Conservation (phyloP, 2,113 vertebrate species). For the Entosphenus tridentatus region DNA sequence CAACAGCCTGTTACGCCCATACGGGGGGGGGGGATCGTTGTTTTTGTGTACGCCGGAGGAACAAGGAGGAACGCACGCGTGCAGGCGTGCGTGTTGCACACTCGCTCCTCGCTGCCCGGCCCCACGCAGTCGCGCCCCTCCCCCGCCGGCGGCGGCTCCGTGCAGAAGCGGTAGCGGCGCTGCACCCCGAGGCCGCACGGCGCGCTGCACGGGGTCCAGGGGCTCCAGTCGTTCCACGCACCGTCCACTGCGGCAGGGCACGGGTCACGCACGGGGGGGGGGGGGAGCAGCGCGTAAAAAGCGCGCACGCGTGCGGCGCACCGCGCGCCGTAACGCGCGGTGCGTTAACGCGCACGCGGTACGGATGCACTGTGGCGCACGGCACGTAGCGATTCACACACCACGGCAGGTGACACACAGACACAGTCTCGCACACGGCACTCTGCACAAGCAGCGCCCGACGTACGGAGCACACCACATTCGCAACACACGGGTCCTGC, state of each 20-base stretch:
- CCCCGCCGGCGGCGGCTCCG: conserved; percentile 18
- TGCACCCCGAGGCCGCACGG: conserved; percentile 34
- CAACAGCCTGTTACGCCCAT: too few species aligned
- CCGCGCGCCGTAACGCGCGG: neutral
- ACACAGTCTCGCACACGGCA: too few species aligned
- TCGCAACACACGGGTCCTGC: too few species aligned
- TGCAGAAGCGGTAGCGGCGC: conserved; percentile 41
- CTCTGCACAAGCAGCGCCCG: too few species aligned
- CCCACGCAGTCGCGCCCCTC: conserved; percentile 18
- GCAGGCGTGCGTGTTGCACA: conserved; percentile 25
- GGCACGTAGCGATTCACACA: neutral
- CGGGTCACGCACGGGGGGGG: too few species aligned
- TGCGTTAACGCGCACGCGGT: too few species aligned
- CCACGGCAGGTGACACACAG: too few species aligned
- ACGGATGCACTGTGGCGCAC: neutral
- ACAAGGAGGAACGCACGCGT: conserved; percentile 19
- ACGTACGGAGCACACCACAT: too few species aligned
- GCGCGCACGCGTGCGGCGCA: neutral
- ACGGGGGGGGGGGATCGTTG: too few species aligned
- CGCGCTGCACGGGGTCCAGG: conserved; percentile 43
- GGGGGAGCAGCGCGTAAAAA: too few species aligned
- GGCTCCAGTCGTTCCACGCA: conserved; percentile 45
- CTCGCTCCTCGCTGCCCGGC: conserved; percentile 17
- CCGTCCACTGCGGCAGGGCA: conserved; percentile 20
- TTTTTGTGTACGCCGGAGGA: too few species aligned